A percentile compares a stretch with the other conserved stretches of the same genome.
These are phyloP conservation scores for Megaptera novaeangliae DNA, from an alignment of 2,113 vertebrate species.

Conservation along the genomic window DNA sequence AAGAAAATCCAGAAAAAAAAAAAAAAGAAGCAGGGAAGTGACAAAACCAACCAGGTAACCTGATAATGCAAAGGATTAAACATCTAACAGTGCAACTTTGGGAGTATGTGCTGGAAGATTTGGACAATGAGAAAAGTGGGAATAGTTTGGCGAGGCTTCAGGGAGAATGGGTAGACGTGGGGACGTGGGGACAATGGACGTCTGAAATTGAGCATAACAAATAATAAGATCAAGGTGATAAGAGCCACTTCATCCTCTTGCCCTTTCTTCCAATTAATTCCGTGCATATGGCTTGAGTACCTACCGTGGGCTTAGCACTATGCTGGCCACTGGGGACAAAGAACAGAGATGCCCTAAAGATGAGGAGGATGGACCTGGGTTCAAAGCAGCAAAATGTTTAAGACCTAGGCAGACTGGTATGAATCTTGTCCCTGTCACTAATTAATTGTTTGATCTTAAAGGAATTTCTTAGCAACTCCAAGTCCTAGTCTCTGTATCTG, in stretches of 20 bases:
- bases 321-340: not conserved
- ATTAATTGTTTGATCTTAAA: not conserved
- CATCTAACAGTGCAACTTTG: too few species aligned
- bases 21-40: not conserved
- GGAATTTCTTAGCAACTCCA: not conserved
- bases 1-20: not conserved
- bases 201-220: not conserved
- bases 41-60: not conserved
- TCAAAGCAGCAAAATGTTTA: not conserved
- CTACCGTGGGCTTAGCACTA: not conserved
- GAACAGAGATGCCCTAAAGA: not conserved
- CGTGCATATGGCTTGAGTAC: not conserved
- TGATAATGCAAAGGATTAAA: not conserved
- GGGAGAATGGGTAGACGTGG: not conserved
- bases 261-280: not conserved
- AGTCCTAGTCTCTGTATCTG: not conserved
- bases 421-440: not conserved
- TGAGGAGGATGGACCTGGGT: not conserved
- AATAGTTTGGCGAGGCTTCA: not conserved
- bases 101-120: not conserved
- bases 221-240: not conserved
- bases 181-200: rapidly evolving
- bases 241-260: not conserved
- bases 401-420: not conserved
- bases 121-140: not conserved